Evolutionary conservation across 2,888 invertebrate genomes (phyloP).

Genomic region (Aplocera efformata): DNA sequence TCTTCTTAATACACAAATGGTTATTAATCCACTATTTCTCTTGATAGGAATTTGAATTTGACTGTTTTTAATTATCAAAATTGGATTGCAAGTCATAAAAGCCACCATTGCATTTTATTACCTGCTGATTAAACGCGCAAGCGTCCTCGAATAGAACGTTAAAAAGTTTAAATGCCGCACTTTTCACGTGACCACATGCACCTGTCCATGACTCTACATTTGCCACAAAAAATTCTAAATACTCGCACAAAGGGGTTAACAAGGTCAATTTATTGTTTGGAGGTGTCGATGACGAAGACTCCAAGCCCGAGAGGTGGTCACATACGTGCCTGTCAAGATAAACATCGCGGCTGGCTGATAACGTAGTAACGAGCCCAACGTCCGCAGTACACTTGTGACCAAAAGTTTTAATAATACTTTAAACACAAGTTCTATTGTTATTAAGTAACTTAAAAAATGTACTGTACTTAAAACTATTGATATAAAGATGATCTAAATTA

Average conservation of each 20-base stretch:
- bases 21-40: too few relatives aligned
- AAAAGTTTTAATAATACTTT: constrained; percentile 24
- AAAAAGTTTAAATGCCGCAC: constrained; percentile 2
- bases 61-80: too few relatives aligned
- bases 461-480: too few relatives aligned
- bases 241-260: constrained; percentile 48
- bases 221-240: constrained; percentile 33
- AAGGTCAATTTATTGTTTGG: constrained; percentile 59
- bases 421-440: too few relatives aligned
- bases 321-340: constrained; percentile 67
- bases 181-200: constrained; percentile 15
- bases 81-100: too few relatives aligned
- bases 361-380: constrained; percentile 65
- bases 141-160: not conserved
- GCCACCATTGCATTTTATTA: too few relatives aligned
- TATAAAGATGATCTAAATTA: too few relatives aligned
- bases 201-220: constrained; percentile 24
- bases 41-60: too few relatives aligned
- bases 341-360: constrained; percentile 60
- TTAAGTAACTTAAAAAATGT: too few relatives aligned
- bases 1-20: too few relatives aligned
- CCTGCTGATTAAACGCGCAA: too few relatives aligned
- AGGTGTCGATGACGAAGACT: constrained; percentile 64
- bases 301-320: constrained; percentile 52
- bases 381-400: constrained; percentile 50